phyloP scores from a whole-genome alignment of 2,888 invertebrate genomes.

The Thyatira batis region DNA sequence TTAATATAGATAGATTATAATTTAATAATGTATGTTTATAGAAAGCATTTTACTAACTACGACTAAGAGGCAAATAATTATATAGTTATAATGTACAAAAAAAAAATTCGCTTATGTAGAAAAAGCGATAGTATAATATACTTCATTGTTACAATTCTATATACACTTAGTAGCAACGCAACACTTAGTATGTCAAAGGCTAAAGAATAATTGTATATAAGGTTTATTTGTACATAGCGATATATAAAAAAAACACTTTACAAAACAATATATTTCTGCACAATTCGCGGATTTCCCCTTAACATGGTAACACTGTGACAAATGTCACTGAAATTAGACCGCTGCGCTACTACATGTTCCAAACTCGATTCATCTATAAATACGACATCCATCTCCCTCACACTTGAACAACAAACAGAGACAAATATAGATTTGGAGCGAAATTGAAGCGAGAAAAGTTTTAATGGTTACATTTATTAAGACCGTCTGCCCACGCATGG shows the following conservation, averaged over 20 bases:
- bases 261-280: not conserved
- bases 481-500: not conserved
- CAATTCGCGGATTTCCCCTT: not conserved
- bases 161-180: no score
- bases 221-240: not conserved
- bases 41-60: no score
- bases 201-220: no score
- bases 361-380: slow-evolving; percentile 2
- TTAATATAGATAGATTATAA: no score
- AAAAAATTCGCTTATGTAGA: no score
- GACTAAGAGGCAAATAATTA: no score
- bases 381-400: not conserved
- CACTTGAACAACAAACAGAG: not conserved
- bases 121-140: no score
- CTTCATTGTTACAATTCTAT: no score
- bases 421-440: not conserved
- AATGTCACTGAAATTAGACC: slow-evolving; percentile 5
- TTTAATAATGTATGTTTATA: no score
- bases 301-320: slow-evolving; percentile 32
- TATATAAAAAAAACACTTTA: not conserved
- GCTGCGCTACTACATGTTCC: slow-evolving; percentile 1
- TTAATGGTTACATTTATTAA: not conserved
- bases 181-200: no score
- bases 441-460: not conserved
- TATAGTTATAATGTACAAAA: no score